phyloP scores from a whole-genome alignment of 1,140 invertebrate species.

The Eufriesea mexicana region DNA sequence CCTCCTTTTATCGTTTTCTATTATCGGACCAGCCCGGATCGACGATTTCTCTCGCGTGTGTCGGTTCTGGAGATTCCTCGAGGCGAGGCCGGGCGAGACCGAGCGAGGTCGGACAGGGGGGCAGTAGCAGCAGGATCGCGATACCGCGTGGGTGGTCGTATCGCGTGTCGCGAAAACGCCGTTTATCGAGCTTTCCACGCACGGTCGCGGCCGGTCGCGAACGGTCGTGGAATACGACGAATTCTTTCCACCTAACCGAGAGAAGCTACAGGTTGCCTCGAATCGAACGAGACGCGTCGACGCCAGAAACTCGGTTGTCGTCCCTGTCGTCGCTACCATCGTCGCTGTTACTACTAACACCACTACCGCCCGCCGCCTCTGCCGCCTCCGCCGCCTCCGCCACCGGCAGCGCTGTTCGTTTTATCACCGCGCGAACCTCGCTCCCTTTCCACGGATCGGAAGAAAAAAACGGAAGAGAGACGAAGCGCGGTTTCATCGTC shows the following conservation, averaged over 20 bases:
- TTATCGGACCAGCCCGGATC: slow-evolving; percentile 38
- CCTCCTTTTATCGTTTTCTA: slow-evolving; percentile 41
- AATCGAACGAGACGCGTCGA: not conserved
- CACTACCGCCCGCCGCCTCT: too few species aligned
- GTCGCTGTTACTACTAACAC: too few species aligned
- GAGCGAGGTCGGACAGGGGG: not conserved
- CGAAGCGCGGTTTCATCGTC: too few species aligned
- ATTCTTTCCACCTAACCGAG: slow-evolving; percentile 31
- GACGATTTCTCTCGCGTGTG: not conserved
- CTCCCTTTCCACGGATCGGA: not conserved
- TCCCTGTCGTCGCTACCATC: not conserved
- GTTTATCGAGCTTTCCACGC: slow-evolving; percentile 1
- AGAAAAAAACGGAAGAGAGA: not conserved
- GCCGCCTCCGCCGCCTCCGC: too few species aligned
- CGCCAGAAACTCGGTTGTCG: not conserved
- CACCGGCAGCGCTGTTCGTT: slow-evolving; percentile 5
- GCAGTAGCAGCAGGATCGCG: not conserved
- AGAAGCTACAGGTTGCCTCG: slow-evolving; percentile 59
- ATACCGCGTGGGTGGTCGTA: not conserved
- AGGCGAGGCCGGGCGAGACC: too few species aligned
- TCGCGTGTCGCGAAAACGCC: not conserved
- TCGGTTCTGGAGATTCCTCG: not conserved
- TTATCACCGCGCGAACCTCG: slow-evolving; percentile 14
- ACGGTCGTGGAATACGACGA: slow-evolving; percentile 7
- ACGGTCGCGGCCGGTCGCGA: not conserved